Evolutionary conservation across 2,113 vertebrate species (phyloP).

Genomic region (Pseudopodoces humilis): DNA sequence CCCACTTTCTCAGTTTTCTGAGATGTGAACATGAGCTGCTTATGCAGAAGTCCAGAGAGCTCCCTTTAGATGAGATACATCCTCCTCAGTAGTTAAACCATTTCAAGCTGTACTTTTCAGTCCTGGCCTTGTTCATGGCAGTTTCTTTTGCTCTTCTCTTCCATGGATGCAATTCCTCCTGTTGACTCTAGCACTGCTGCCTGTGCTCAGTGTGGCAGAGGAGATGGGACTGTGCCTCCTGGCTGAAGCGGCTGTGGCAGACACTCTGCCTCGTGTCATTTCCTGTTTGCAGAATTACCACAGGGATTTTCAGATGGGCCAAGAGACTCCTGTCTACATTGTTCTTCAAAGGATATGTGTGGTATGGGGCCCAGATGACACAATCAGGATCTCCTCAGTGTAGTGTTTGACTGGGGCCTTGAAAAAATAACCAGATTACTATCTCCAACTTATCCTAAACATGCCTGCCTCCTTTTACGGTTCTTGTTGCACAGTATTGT

Average conservation of each 20-base stretch:
- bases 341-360: slow-evolving; percentile 44
- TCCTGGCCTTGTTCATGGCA: background rate
- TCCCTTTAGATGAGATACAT: background rate
- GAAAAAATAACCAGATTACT: slow-evolving; percentile 53
- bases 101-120: background rate
- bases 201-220: background rate
- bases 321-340: slow-evolving; percentile 15
- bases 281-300: slow-evolving; percentile 23
- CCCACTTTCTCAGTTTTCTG: background rate
- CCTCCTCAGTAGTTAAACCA: background rate
- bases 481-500: slow-evolving; percentile 54
- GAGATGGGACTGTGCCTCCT: background rate
- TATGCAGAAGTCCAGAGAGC: background rate
- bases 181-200: background rate
- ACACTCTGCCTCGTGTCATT: background rate
- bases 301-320: background rate
- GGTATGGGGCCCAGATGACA: slow-evolving; percentile 40
- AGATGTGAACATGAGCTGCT: background rate
- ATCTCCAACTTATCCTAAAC: slow-evolving; percentile 58
- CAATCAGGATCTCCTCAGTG: slow-evolving; percentile 31
- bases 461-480: slow-evolving; percentile 48
- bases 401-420: slow-evolving; percentile 18
- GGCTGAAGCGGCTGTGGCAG: background rate
- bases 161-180: background rate
- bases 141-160: background rate